Conservation (phyloP, 2,113 vertebrate genomes). For the Cromileptes altivelis region DNA sequence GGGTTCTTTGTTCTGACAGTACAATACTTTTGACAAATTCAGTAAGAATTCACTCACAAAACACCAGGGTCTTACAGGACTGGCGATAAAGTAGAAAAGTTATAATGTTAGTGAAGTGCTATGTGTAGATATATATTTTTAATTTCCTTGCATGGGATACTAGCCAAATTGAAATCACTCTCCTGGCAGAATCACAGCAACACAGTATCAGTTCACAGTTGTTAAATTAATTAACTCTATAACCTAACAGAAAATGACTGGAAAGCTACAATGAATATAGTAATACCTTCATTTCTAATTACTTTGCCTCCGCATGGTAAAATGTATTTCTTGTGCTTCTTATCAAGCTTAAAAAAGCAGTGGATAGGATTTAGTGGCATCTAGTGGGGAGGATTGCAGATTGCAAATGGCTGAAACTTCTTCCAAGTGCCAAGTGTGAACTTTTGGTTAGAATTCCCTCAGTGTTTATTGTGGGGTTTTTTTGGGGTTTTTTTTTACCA, state of each 20-base stretch:
- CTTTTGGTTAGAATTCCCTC: too few relatives aligned
- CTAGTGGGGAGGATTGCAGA: too few relatives aligned
- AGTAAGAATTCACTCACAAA: not conserved
- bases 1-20: not conserved
- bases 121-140: not conserved
- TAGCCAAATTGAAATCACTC: not conserved
- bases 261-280: not conserved
- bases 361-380: too few relatives aligned
- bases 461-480: too few relatives aligned
- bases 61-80: too few relatives aligned
- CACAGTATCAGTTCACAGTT: not conserved
- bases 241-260: not conserved
- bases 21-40: not conserved
- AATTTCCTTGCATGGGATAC: not conserved
- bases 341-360: not conserved
- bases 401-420: too few relatives aligned
- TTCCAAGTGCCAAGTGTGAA: too few relatives aligned
- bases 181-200: not conserved
- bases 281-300: too few relatives aligned
- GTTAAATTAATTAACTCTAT: not conserved
- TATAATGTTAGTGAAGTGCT: not conserved
- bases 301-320: not conserved
- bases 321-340: not conserved
- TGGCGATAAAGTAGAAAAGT: not conserved
- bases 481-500: too few relatives aligned